phyloP scores from a whole-genome alignment of 2,113 vertebrate species.

The Lutjanus erythropterus region DNA sequence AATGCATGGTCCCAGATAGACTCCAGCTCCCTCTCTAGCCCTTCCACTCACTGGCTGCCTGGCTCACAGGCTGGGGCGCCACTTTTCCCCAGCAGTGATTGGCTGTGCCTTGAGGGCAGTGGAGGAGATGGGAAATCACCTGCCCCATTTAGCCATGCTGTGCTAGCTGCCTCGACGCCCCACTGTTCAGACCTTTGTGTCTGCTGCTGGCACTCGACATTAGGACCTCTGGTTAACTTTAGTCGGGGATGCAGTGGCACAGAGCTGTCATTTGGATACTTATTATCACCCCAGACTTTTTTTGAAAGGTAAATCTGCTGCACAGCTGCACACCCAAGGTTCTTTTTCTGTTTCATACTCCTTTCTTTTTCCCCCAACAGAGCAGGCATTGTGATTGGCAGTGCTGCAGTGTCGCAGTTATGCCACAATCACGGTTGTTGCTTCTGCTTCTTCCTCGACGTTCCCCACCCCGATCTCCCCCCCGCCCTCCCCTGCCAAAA shows the following conservation, averaged over 20 bases:
- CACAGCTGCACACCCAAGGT: conserved; percentile 68
- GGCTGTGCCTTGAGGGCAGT: conserved; percentile 80
- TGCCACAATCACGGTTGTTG: conserved; percentile 61
- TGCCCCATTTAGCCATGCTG: conserved; percentile 84
- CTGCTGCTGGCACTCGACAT: conserved; percentile 76
- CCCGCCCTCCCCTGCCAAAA: conserved; percentile 3
- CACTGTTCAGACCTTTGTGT: conserved; percentile 79
- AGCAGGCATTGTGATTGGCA: conserved; percentile 67
- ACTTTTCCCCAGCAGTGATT: conserved; percentile 77
- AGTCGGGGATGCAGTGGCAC: conserved; percentile 76
- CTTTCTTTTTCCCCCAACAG: conserved; percentile 27
- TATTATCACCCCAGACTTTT: conserved; percentile 79
- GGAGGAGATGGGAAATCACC: conserved; percentile 86
- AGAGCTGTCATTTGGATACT: conserved; percentile 82
- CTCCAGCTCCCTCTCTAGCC: conserved; percentile 71
- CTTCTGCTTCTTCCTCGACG: conserved; percentile 48
- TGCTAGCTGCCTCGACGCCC: conserved; percentile 78
- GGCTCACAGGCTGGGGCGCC: conserved; percentile 71
- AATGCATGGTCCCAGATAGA: conserved; percentile 83
- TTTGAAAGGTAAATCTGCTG: conserved; percentile 80
- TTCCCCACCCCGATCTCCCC: conserved; percentile 24
- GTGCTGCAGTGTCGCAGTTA: conserved; percentile 54
- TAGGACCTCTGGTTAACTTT: conserved; percentile 82
- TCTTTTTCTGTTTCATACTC: conserved; percentile 46
- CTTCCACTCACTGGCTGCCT: conserved; percentile 70